Evolutionary conservation across 2,113 vertebrate genomes (phyloP).

Genomic region (Lophochroa leadbeateri): DNA sequence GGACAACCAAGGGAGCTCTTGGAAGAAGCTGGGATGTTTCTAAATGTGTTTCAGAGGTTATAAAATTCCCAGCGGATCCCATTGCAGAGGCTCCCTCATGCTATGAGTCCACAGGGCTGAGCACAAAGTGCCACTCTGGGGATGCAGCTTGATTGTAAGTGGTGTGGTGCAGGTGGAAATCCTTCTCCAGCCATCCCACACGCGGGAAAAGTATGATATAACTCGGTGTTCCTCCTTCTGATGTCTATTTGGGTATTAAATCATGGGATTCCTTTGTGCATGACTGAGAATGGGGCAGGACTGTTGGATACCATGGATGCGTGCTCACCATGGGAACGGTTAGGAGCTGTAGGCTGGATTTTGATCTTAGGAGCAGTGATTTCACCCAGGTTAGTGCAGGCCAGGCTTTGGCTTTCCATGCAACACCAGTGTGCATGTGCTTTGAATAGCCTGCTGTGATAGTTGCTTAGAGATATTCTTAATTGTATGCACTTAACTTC

Average conservation of each 20-base stretch:
- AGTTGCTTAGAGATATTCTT: not conserved
- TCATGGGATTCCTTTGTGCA: not conserved
- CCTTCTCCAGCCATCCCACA: not conserved
- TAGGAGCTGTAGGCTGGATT: not conserved
- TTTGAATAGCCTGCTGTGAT: not conserved
- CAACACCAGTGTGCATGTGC: not conserved
- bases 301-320: rapidly evolving
- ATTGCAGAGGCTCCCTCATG: not conserved
- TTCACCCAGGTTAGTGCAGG: not conserved
- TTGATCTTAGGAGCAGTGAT: not conserved
- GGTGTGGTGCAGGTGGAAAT: not conserved
- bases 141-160: not conserved
- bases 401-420: not conserved
- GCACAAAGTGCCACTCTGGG: not conserved
- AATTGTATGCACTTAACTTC: not conserved
- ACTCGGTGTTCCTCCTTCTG: not conserved
- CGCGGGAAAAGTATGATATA: rapidly evolving
- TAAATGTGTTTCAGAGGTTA: not conserved
- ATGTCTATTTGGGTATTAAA: not conserved
- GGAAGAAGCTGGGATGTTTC: not conserved
- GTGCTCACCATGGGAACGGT: rapidly evolving
- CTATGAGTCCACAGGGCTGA: not conserved
- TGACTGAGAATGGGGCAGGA: not conserved
- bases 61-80: rapidly evolving
- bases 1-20: not conserved